Conservation (phyloP, 2,797 vertebrate species). For the Sebastes steindachneri region DNA sequence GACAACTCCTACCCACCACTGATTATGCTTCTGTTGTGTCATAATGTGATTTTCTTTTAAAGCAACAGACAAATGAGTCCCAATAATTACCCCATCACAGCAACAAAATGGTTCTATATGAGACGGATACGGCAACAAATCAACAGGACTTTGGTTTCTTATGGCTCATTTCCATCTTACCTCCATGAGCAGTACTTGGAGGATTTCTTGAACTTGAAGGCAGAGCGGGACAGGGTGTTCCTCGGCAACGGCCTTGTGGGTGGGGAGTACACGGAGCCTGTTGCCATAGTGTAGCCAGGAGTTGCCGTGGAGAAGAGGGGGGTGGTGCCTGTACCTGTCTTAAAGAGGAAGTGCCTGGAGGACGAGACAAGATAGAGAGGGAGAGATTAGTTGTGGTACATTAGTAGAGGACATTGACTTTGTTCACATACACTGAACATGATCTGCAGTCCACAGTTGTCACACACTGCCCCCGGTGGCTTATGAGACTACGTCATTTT, state of each 20-base stretch:
- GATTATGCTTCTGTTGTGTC: not conserved
- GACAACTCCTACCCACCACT: not conserved
- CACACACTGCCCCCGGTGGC: not conserved
- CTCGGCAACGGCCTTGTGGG: slow-evolving; percentile 97
- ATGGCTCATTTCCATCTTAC: slow-evolving; percentile 33
- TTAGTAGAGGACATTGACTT: not conserved
- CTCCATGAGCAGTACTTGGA: slow-evolving; percentile 98
- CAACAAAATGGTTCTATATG: too few relatives aligned
- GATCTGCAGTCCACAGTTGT: not conserved
- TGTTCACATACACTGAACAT: not conserved
- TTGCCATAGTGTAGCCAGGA: slow-evolving; percentile 99
- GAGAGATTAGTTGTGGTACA: not conserved
- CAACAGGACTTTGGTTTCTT: not conserved
- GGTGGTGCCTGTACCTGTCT: slow-evolving; percentile 98
- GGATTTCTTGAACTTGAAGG: slow-evolving; percentile 99
- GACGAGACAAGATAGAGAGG: not conserved
- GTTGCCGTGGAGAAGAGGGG: slow-evolving; percentile 99
- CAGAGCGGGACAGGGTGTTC: slow-evolving; percentile 96
- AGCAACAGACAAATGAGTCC: too few relatives aligned
- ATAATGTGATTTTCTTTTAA: too few relatives aligned
- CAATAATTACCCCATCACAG: too few relatives aligned
- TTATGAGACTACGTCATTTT: too few relatives aligned
- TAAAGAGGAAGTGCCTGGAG: slow-evolving; percentile 98
- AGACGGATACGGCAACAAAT: too few relatives aligned
- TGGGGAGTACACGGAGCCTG: slow-evolving; percentile 97